These are phyloP conservation scores for Nebria salina DNA, from an alignment of 2,888 invertebrate species.

Conservation along the genomic window DNA sequence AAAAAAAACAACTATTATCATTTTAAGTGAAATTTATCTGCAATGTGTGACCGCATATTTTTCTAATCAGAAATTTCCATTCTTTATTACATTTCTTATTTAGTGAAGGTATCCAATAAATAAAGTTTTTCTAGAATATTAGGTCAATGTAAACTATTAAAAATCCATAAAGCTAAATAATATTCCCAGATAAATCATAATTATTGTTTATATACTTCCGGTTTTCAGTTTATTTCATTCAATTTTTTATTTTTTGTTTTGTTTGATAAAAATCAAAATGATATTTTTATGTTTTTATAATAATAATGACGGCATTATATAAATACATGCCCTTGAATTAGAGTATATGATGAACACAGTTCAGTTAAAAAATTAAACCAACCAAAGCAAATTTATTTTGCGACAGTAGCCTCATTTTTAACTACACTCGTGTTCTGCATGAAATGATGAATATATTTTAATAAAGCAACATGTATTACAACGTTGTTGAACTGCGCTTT, in stretches of 20 bases:
- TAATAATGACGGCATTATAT: conserved; percentile 17
- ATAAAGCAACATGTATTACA: not conserved
- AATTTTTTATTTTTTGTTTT: conserved; percentile 8
- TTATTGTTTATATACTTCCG: not conserved
- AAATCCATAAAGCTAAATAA: not conserved
- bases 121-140: no score
- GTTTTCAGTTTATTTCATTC: not conserved
- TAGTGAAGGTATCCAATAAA: no score
- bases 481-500: not conserved
- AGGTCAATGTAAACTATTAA: not conserved
- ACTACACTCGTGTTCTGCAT: not conserved
- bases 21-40: not conserved
- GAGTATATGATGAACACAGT: not conserved
- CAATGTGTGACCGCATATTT: no score
- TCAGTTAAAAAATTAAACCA: conserved; percentile 11
- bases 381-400: conserved; percentile 8
- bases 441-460: not conserved
- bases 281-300: conserved; percentile 18
- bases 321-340: conserved; percentile 28
- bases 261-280: conserved; percentile 25
- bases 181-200: not conserved
- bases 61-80: no score
- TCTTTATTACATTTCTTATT: no score
- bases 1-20: not conserved
- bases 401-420: not conserved